phyloP scores from a whole-genome alignment of 53 echinoderm and acorn worm species.

The Antedon mediterranea region DNA sequence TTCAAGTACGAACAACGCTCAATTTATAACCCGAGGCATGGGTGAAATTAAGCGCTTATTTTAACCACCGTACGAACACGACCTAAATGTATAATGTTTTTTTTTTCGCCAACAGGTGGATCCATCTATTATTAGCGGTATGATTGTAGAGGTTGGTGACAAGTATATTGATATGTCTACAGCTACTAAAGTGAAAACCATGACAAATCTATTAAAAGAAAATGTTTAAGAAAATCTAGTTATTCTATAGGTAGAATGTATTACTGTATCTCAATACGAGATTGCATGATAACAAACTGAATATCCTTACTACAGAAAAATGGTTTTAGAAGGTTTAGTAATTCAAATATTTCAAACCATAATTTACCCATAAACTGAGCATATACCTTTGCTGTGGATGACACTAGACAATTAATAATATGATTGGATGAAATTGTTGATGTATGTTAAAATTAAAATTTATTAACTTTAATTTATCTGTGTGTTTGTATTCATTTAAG shows the following conservation, averaged over 20 bases:
- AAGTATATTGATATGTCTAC: slow-evolving; percentile 98
- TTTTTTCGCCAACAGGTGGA: slow-evolving; percentile 40
- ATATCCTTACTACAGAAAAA: too few species aligned
- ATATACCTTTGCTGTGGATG: not conserved
- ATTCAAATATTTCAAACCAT: not conserved
- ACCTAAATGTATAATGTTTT: not conserved
- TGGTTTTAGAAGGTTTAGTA: too few species aligned
- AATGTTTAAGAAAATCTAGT: slow-evolving; percentile 22
- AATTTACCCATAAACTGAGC: not conserved
- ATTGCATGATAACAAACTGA: too few species aligned
- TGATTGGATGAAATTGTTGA: not conserved
- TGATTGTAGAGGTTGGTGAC: slow-evolving; percentile 92
- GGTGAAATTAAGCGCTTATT: too few species aligned
- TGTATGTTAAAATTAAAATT: not conserved
- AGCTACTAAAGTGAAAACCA: slow-evolving; percentile 59
- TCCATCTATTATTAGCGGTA: slow-evolving; percentile 63
- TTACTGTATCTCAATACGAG: too few species aligned
- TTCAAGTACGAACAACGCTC: too few species aligned
- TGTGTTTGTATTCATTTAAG: too few species aligned
- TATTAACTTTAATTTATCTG: not conserved
- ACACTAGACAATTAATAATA: not conserved
- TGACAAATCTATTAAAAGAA: slow-evolving; percentile 71
- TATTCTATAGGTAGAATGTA: too few species aligned
- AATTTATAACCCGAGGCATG: too few species aligned
- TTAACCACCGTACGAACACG: not conserved